Evolutionary conservation across 2,888 invertebrate species (phyloP).

Genomic region (Brachylomia viminalis): DNA sequence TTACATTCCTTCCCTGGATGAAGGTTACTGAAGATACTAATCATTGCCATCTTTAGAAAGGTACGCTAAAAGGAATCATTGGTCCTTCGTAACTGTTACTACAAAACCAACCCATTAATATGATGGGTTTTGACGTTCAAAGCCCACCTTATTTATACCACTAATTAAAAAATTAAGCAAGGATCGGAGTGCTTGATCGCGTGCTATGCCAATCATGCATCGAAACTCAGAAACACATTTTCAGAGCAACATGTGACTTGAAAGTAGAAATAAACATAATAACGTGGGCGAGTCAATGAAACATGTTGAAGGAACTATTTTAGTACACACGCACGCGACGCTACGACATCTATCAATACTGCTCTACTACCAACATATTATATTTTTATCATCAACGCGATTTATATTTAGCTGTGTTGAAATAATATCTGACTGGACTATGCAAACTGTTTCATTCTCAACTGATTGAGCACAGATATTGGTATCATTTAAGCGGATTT

Average conservation of each 20-base stretch:
- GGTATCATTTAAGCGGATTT: background rate
- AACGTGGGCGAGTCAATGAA: conserved; percentile 60
- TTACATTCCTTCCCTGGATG: background rate
- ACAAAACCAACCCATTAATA: background rate
- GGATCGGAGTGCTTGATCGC: background rate
- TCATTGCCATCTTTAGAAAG: background rate
- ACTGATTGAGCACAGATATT: conserved; percentile 16
- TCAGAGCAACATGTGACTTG: conserved; percentile 39
- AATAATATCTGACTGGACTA: conserved; percentile 34
- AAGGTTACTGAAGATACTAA: background rate
- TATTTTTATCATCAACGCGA: conserved; percentile 48
- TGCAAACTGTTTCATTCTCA: conserved; percentile 2
- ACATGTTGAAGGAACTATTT: conserved; percentile 61
- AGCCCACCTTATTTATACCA: background rate
- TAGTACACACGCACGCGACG: conserved; percentile 37
- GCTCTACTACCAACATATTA: conserved; percentile 53
- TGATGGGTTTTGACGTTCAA: background rate
- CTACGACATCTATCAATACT: conserved; percentile 59
- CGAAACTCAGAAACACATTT: conserved; percentile 29
- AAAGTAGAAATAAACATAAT: conserved; percentile 58
- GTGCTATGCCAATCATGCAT: background rate
- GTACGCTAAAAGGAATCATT: background rate
- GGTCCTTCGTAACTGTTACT: conserved; percentile 1
- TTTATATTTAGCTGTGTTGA: conserved; percentile 55
- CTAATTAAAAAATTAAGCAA: background rate